phyloP scores from a whole-genome alignment of 1,140 invertebrate species.

The Olivierus martensii region DNA sequence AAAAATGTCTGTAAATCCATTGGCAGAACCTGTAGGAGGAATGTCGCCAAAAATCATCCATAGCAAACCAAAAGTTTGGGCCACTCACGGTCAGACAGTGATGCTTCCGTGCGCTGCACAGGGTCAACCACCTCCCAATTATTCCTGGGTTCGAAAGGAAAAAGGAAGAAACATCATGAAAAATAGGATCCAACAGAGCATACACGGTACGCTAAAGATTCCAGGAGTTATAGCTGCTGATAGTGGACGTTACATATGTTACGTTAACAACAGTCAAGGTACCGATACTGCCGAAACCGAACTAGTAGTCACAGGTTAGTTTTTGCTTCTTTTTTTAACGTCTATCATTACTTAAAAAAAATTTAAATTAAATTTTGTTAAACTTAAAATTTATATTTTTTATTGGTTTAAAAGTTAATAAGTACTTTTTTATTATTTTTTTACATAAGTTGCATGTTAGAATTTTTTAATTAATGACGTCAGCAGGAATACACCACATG shows the following conservation, averaged over 20 bases:
- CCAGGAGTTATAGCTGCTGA: background rate
- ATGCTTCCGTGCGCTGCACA: conserved; percentile 63
- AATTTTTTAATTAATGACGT: too few species aligned
- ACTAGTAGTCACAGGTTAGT: conserved; percentile 15
- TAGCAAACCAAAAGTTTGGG: conserved; percentile 19
- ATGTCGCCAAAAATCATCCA: conserved; percentile 20
- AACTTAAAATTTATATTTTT: too few species aligned
- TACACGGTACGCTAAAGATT: conserved; percentile 1
- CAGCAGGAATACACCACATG: too few species aligned
- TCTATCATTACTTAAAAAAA: background rate
- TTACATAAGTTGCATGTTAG: too few species aligned
- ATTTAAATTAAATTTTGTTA: too few species aligned
- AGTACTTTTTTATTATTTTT: too few species aligned
- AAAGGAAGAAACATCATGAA: background rate
- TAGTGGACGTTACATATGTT: conserved; percentile 2
- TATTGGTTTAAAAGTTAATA: too few species aligned
- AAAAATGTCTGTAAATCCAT: background rate
- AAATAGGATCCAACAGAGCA: background rate
- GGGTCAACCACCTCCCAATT: conserved; percentile 50
- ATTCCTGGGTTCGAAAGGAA: conserved; percentile 35
- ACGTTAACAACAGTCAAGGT: conserved; percentile 11
- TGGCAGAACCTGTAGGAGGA: conserved; percentile 33
- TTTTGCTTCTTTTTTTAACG: background rate
- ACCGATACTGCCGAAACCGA: conserved; percentile 12
- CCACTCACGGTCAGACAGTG: conserved; percentile 22